phyloP scores from a whole-genome alignment of 53 echinoderm and acorn worm genomes.

The Mesocentrotus franciscanus region DNA sequence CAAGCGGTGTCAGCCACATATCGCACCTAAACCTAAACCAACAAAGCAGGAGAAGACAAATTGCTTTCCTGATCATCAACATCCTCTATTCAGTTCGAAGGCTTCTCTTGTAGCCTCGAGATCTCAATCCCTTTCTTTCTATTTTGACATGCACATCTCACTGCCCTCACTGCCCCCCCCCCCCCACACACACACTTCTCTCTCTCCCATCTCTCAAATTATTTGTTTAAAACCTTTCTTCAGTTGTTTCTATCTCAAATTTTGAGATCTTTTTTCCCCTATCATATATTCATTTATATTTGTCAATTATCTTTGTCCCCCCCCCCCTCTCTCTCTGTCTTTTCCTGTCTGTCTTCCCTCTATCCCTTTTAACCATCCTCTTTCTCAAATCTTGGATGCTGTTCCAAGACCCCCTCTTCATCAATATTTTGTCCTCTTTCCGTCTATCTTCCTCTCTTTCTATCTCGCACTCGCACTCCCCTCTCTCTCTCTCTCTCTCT shows the following conservation, averaged over 20 bases:
- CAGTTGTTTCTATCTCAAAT: no score
- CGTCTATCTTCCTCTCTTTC: not conserved
- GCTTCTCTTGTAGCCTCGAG: not conserved
- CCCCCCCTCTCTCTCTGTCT: no score
- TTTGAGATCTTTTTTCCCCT: no score
- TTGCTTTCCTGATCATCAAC: not conserved
- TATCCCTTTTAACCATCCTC: not conserved
- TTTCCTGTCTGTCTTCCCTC: not conserved
- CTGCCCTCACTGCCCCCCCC: not conserved
- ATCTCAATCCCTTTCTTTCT: no score
- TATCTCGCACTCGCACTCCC: not conserved
- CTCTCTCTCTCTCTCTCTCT: not conserved
- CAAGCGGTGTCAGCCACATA: not conserved
- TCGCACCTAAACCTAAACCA: not conserved
- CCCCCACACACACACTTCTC: no score
- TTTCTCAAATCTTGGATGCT: no score
- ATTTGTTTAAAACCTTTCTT: no score
- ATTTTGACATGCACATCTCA: no score
- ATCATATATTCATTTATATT: no score
- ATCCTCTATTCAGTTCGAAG: not conserved
- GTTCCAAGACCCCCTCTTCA: no score
- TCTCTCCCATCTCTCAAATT: not conserved
- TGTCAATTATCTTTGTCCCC: no score
- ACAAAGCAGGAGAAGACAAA: not conserved
- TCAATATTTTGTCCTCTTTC: not conserved